Conservation (phyloP, 2,797 vertebrate species). For the Linurgus olivaceus region DNA sequence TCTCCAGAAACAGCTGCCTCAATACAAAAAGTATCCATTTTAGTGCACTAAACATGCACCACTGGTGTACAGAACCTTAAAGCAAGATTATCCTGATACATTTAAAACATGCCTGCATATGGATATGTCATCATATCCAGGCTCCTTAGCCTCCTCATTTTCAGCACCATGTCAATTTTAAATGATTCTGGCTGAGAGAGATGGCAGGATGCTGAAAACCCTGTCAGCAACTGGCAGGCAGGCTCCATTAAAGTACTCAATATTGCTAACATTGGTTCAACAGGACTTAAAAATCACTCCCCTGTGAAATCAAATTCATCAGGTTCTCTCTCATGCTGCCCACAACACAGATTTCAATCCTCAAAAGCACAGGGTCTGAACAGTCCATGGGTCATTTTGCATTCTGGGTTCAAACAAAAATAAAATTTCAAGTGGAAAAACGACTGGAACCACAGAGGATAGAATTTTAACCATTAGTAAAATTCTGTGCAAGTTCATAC, state of each 20-base stretch:
- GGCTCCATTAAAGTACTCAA: constrained; percentile 1
- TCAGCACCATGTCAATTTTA: constrained; percentile 47
- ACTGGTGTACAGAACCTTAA: background rate
- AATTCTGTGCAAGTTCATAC: background rate
- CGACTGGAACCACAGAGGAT: background rate
- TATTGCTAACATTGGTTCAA: constrained; percentile 6
- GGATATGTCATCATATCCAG: background rate
- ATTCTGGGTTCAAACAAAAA: background rate
- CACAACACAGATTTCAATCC: background rate
- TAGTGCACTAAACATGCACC: background rate
- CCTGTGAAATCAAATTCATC: background rate
- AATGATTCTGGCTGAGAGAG: constrained; percentile 19
- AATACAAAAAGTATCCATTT: background rate
- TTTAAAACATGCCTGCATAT: background rate
- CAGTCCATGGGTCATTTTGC: background rate
- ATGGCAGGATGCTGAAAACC: constrained; percentile 51
- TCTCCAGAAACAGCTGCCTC: background rate
- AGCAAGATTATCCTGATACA: background rate
- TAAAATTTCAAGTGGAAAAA: background rate
- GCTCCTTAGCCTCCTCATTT: constrained; percentile 52
- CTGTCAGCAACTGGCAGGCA: constrained; percentile 38
- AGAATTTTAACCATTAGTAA: background rate
- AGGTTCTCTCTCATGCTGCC: background rate
- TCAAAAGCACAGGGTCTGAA: background rate
- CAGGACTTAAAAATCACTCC: background rate